phyloP scores from a whole-genome alignment of 2,888 invertebrate genomes.

The Congeria kusceri region DNA sequence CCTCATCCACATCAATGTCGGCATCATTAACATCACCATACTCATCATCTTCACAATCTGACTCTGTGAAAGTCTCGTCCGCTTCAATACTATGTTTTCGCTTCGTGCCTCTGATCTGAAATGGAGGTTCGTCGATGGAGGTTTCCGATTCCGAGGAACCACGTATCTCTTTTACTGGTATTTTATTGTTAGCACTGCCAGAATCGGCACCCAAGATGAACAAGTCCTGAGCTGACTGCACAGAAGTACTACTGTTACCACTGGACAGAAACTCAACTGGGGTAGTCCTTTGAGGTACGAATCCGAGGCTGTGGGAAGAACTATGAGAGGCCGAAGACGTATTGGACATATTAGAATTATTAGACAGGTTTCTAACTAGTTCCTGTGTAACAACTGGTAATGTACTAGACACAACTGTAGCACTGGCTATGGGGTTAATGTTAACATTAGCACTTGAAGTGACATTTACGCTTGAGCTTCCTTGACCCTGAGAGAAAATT shows the following conservation, averaged over 20 bases:
- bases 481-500: constrained; percentile 24
- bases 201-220: constrained; percentile 32
- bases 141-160: constrained; percentile 66
- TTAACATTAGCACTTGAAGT: background rate
- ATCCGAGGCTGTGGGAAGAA: constrained; percentile 78
- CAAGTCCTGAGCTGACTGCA: constrained; percentile 28
- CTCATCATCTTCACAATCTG: constrained; percentile 43
- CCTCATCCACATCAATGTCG: constrained; percentile 39
- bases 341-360: constrained; percentile 68
- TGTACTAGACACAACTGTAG: background rate
- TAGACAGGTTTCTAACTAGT: constrained; percentile 74
- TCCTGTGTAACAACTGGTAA: constrained; percentile 15
- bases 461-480: constrained; percentile 10
- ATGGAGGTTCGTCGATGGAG: constrained; percentile 37
- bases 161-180: constrained; percentile 50
- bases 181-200: constrained; percentile 24
- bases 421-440: background rate
- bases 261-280: constrained; percentile 55
- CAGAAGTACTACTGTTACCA: constrained; percentile 34
- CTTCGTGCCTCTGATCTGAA: constrained; percentile 63
- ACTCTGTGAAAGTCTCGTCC: constrained; percentile 48
- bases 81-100: constrained; percentile 67
- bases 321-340: constrained; percentile 74
- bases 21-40: constrained; percentile 37
- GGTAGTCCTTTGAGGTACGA: constrained; percentile 69